Base-by-base conservation (phyloP, 2,113 vertebrate species). In the Eleginops maclovinus region DNA sequence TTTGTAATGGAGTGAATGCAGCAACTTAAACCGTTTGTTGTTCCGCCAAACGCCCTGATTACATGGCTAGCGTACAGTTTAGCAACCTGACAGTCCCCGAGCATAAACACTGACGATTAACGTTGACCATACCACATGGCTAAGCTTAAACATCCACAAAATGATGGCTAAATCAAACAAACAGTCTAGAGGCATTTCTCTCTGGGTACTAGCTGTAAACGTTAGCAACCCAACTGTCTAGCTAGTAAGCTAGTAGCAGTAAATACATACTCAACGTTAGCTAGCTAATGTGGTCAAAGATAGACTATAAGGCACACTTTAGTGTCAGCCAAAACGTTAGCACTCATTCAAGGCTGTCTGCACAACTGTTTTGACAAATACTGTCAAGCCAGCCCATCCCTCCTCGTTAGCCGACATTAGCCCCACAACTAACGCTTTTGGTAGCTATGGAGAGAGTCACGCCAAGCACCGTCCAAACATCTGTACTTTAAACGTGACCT, bases 381-480 rank as follows among this genome's bases (percentile, higher is more conserved):
- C 14, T 44, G 74, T 61, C 50, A 75, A 26, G 44, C 46, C 60
- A 58, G 65, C 65, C 55, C 62, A 76, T 19, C 75, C 62, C 49
- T 84, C 55, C 26, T 46, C 16, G 47, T 67, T 81, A 71, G 65
- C 83, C n/a, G 47, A 9, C 63, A 50, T 31, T 56, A 26, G 64
- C 44, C 7, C 10, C 19, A 8, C 49, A 22, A 51, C 14, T 1
- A 50, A 22, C 31, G 67, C 65, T 28, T n/a, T 31, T 59, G 10
- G 12, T 60, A 43, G 31, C n/a, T 11, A 53, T 17, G 19, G 40
- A 11, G 16, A 60, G 16, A 54, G 66, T 19, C 64, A 79, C 21
- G 22, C 79, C 77, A 75, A 46, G 0, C 75, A 0, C 58, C 0
- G 49, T 79, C 12, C n/a, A 67, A 44, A 28, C 62, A 73, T 16